Base-by-base conservation (phyloP, 2,888 invertebrate genomes). In the Drosophila parthenogenetica region DNA sequence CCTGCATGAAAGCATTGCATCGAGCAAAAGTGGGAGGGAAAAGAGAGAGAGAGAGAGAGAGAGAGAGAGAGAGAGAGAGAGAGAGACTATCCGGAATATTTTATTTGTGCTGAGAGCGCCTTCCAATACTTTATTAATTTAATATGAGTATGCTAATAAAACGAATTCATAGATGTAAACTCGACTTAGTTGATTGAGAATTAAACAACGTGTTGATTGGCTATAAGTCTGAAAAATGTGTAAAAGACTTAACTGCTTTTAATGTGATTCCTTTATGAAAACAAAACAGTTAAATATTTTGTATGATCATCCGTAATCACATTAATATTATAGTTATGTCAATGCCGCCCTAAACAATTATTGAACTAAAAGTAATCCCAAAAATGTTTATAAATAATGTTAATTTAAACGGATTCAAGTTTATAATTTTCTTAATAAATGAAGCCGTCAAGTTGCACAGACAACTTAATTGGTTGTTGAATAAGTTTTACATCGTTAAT, bases 71-170 rank as follows among this genome's bases (percentile, higher is more conserved):
- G 8, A 29, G 22, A 8, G 7, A 29, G 8, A 29, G 8, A 8
- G 29, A 29, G 29, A 29, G 29, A n/a, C n/a, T n/a, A n/a, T n/a
- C n/a, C n/a, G n/a, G n/a, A n/a, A n/a, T n/a, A n/a, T n/a, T n/a
- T n/a, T n/a, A 22, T 22, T 22, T 22, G 22, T 22, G 22, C 22
- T 22, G 22, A 22, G 22, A 22, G 5, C 22, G 5, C 5, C 16
- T 13, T 7, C 16, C 46, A 58, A 16, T 45, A 77, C 5, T 5
- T 32, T 43, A 70, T 63, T 48, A 69, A 68, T 87, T 73, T 62
- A n/a, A n/a, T n/a, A n/a, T n/a, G n/a, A n/a, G 5, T 45, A 78
- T 78, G 57, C 40, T 67, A 55, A 66, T 54, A 46, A 5, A 37
- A 59, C 50, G 13, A 13, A 16, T 17, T 55, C 25, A 19, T 17